Evolutionary conservation across 2,113 vertebrate genomes (phyloP).

Genomic region (Laterallus jamaicensis): DNA sequence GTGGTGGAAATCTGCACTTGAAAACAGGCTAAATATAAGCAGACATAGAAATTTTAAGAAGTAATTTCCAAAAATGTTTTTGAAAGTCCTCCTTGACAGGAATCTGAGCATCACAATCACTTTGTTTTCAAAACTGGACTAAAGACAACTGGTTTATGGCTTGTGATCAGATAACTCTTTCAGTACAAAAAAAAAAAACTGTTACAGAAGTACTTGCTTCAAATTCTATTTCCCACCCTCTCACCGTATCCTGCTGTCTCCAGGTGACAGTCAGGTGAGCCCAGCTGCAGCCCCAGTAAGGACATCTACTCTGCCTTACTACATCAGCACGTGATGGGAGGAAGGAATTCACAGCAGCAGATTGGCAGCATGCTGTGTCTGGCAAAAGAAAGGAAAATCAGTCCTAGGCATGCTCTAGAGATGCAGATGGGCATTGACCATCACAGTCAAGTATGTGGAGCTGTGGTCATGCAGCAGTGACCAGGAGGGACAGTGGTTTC

Average conservation of each 20-base stretch:
- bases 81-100: background rate
- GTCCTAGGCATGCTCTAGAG: background rate
- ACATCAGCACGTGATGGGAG: fast-evolving
- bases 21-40: background rate
- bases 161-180: background rate
- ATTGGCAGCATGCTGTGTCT: fast-evolving
- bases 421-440: background rate
- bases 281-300: background rate
- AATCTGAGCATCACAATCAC: background rate
- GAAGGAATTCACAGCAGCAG: background rate
- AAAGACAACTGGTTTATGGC: background rate
- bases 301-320: background rate
- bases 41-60: background rate
- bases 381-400: background rate
- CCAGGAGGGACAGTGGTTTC: background rate
- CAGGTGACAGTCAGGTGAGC: background rate
- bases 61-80: background rate
- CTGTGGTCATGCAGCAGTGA: fast-evolving
- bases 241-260: fast-evolving
- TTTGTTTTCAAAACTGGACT: background rate
- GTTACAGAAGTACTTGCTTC: background rate
- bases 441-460: fast-evolving
- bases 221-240: background rate
- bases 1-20: background rate
- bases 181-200: background rate